Conservation (phyloP, 1,140 invertebrate genomes). For the Agrypnia vestita region DNA sequence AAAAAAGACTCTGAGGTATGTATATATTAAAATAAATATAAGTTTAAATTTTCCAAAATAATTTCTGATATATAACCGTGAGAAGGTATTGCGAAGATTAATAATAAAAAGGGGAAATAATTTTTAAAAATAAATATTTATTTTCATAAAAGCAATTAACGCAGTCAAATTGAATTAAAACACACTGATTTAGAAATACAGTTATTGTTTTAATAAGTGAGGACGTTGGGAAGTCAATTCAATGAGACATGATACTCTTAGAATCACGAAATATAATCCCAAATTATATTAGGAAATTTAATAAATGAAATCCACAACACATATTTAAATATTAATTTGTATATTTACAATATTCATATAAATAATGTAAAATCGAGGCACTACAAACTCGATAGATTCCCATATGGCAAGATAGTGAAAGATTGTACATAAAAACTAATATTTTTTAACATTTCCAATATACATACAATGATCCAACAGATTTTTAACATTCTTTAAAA, state of each 20-base stretch:
- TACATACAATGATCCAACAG: neutral
- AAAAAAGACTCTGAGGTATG: too few relatives aligned
- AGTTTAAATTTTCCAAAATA: too few relatives aligned
- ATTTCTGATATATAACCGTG: neutral
- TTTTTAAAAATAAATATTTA: constrained; percentile 36
- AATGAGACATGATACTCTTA: neutral
- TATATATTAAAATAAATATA: too few relatives aligned
- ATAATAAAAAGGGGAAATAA: neutral
- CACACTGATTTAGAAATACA: neutral
- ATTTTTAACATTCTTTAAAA: neutral
- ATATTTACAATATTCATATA: constrained; percentile 31
- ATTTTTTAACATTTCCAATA: neutral
- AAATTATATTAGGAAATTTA: too few relatives aligned
- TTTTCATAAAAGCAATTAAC: constrained; percentile 28
- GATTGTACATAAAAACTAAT: neutral
- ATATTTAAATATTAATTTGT: neutral
- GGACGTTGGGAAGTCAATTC: neutral
- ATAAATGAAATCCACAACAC: too few relatives aligned
- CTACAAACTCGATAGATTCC: constrained; percentile 2
- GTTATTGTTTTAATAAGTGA: neutral
- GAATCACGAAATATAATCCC: neutral
- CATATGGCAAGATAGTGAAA: constrained; percentile 19
- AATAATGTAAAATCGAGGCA: constrained; percentile 8
- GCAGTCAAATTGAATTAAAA: neutral
- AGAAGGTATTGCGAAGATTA: neutral